These are phyloP conservation scores for Phalanger gymnotis DNA, from an alignment of 2,797 vertebrate genomes.

Conservation along the genomic window DNA sequence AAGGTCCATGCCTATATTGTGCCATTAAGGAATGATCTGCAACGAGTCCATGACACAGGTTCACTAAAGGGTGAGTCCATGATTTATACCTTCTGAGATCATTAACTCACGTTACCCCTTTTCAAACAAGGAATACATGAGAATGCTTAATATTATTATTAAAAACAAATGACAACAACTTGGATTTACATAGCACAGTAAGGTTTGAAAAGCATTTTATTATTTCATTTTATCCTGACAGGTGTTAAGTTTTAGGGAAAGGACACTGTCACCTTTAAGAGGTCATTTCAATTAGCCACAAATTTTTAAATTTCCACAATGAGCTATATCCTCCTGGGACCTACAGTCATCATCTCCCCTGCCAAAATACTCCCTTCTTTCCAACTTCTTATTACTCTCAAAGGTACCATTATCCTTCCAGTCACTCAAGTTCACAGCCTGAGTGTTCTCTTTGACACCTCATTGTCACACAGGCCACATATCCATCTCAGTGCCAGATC, in stretches of 20 bases:
- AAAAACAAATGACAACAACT: background rate
- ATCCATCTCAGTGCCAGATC: background rate
- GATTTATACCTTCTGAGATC: background rate
- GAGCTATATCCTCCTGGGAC: background rate
- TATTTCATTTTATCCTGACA: background rate
- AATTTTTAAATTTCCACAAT: background rate
- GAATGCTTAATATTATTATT: background rate
- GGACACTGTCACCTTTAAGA: background rate
- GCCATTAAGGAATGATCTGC: background rate
- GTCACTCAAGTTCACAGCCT: background rate
- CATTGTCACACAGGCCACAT: background rate
- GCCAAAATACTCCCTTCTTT: background rate
- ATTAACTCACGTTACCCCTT: background rate
- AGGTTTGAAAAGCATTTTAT: background rate
- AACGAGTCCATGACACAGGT: background rate
- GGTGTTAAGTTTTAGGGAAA: background rate
- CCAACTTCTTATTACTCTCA: background rate
- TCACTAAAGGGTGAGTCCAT: background rate
- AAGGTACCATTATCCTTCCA: background rate
- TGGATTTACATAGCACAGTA: background rate
- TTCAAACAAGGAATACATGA: background rate
- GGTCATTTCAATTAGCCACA: background rate
- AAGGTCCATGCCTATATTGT: background rate
- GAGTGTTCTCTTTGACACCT: background rate
- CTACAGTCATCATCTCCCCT: background rate